Base-by-base conservation (phyloP, 2,113 vertebrate genomes). In the Ivindomyrus marchei region DNA sequence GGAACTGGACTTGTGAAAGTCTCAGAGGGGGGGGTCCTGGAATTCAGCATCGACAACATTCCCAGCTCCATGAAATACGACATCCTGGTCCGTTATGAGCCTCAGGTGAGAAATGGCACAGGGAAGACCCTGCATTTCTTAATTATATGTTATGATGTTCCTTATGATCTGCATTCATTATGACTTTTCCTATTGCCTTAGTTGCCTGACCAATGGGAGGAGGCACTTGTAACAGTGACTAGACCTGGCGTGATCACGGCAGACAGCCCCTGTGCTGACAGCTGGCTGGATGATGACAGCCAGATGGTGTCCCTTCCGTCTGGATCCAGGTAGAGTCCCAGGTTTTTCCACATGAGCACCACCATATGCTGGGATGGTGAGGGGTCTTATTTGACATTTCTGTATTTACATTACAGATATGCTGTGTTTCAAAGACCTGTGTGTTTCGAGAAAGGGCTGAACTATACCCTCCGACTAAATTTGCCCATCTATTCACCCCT, bases 21-120 rank as follows among this genome's bases (percentile, higher is more conserved):
- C 31, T 98, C 98, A 0, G 98, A 99, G 93, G 98, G 98, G 2
- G 97, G 96, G 0, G 97, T 96, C 92, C 93, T 99, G 92, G 98
- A 99, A 92, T 99, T 99, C 94, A 94, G 96, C 89, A 93, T 99
- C 0, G 94, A 99, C 93, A 97, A 99, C 93, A 97, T 99, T 89
- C 98, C 98, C 0, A 96, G 97, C 93, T 98, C 98, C 88, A 99
- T 99, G 98, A 98, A 99, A 88, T 99, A 99, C 0, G 97, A 99
- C 85, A 94, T 99, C 84, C 87, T 99, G 49, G 95, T 99, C 92
- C 98, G 98, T 92, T 99, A 99, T 0, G 98, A 99, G 91, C 98
- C 98, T 0, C 98, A 99, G 98, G 98, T 99, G 92, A 93, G 74
- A 46, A 58, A 19, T 46, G 58, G 46, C 10, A 49, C 7, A 8